Conservation (phyloP, 1,140 invertebrate genomes). For the Telenomus remus region DNA sequence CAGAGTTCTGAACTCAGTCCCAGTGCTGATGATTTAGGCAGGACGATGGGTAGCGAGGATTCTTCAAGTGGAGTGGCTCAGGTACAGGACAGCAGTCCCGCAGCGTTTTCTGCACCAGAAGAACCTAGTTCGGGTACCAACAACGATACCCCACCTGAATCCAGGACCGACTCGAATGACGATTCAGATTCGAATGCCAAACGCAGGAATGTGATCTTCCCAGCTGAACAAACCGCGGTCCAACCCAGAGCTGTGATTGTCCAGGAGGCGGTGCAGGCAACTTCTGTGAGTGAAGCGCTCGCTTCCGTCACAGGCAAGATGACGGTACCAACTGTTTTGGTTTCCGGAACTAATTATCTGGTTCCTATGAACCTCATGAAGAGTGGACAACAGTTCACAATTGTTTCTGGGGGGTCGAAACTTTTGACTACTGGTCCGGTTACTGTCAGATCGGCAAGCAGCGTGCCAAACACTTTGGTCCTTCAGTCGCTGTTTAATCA, state of each 20-base stretch:
- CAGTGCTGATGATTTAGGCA: slow-evolving; percentile 78
- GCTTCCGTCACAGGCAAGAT: slow-evolving; percentile 72
- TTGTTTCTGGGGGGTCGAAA: slow-evolving; percentile 82
- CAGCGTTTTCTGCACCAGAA: slow-evolving; percentile 65
- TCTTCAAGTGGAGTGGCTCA: slow-evolving; percentile 82
- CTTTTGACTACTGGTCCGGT: slow-evolving; percentile 79
- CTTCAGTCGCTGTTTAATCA: slow-evolving; percentile 77
- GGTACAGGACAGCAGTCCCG: slow-evolving; percentile 71
- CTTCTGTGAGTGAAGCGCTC: slow-evolving; percentile 74
- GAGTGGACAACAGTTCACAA: slow-evolving; percentile 82
- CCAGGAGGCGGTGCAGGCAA: slow-evolving; percentile 71
- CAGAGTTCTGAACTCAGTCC: slow-evolving; percentile 78
- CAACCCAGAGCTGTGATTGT: slow-evolving; percentile 74
- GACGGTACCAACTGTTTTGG: slow-evolving; percentile 79
- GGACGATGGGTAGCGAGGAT: slow-evolving; percentile 83
- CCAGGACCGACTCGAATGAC: slow-evolving; percentile 66
- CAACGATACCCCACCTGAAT: slow-evolving; percentile 56
- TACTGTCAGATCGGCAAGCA: slow-evolving; percentile 70
- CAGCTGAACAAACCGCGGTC: slow-evolving; percentile 61
- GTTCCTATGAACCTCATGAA: slow-evolving; percentile 79
- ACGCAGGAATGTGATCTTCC: slow-evolving; percentile 68
- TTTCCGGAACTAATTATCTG: slow-evolving; percentile 81
- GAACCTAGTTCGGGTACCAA: slow-evolving; percentile 60
- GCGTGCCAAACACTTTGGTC: slow-evolving; percentile 74
- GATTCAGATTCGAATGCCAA: slow-evolving; percentile 63